Base-by-base conservation (phyloP, 2,797 vertebrate species). In the Lutjanus argentimaculatus region DNA sequence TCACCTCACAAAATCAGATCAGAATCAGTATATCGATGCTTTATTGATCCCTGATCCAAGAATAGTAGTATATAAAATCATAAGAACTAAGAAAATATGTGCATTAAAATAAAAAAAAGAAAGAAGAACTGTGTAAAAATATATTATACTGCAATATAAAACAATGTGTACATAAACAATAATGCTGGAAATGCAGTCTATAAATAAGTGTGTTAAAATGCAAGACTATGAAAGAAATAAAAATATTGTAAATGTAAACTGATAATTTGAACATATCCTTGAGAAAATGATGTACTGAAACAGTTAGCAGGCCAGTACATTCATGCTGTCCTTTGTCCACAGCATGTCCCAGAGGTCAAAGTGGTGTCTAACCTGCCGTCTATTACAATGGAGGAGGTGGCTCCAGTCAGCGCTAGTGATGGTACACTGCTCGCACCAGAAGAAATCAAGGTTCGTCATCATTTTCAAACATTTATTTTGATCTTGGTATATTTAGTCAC, bases 341-440 rank as follows among this genome's bases (percentile, higher is more conserved):
- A 99, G 98, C 95, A 96, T 10, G 92, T 97, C 75, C 97, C 98
- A 65, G 99, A 99, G 86, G 95, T 99, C 71, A 99, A 98, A 90
- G 96, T 99, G 1, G 96, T 99, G 52, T 99, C 98, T 0, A 99
- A 99, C 85, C 88, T 99, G 84, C 98, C 99, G 0, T 96, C 98
- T 8, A 93, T 99, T 72, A 91, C 93, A 59, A 97, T 99, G 97
- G 99, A 99, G 91, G 99, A 99, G 78, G 98, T 99, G 45, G 97
- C 98, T 77, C 98, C 98, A 2, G 96, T 99, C 89, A 97, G 95
- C 2, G 92, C 94, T 43, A 99, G 98, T 12, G 96, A 97, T 10
- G 97, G 95, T n/a, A 96, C 96, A 0, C 95, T 99, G 52, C 90
- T 99, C 9, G 98, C 99, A 67, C 98, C 99, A n/a, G 98, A 99